Evolutionary conservation across 1,140 invertebrate genomes (phyloP), one percentile per base, ranked within the genome.

Genomic region (Sitobion miscanthi): DNA sequence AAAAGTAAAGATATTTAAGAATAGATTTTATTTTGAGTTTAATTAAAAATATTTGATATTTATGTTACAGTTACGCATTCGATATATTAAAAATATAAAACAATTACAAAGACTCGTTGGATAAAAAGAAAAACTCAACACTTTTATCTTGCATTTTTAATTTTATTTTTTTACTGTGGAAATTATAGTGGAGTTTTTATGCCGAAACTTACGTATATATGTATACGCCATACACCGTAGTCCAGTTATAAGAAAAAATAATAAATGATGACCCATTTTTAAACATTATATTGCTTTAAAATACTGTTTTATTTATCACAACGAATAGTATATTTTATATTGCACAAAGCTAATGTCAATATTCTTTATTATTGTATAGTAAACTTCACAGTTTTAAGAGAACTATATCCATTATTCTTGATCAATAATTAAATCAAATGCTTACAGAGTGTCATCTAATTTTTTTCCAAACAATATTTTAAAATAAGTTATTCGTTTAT

Each of bases 131-230:
- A 86, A 86, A 86, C 42, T 47, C 25, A 86, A 86, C 42, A 47
- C 42, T 86, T 47, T 86, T 25, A 42, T 25, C 45, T 45, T 86
- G 42, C 11, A 47, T 47, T 86, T 45, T 86, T 86, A 85, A 86
- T 86, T 86, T 30, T 47, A n/a, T 77, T 77, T 77, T 62, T 77
- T 77, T 69, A 14, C 25, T 30, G 6, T 25, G 21, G 6, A 23
- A 85, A 85, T 45, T 85, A 42, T 85, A 85, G 11, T 7, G 23
- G 35, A 85, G 38, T 85, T 85, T 85, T 85, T 85, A 85, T 85
- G 21, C 23, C 23, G 4, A 85, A 85, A 85, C 83, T 25, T 85
- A 23, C 23, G 25, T 38, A 38, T 83, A 38, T 42, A 38, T 42
- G 9, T 42, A 83, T 7, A 83, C 11, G 5, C 8, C 23, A 83